Evolutionary conservation across 2,888 invertebrate species (phyloP).

Genomic region (Drosophila birchii): DNA sequence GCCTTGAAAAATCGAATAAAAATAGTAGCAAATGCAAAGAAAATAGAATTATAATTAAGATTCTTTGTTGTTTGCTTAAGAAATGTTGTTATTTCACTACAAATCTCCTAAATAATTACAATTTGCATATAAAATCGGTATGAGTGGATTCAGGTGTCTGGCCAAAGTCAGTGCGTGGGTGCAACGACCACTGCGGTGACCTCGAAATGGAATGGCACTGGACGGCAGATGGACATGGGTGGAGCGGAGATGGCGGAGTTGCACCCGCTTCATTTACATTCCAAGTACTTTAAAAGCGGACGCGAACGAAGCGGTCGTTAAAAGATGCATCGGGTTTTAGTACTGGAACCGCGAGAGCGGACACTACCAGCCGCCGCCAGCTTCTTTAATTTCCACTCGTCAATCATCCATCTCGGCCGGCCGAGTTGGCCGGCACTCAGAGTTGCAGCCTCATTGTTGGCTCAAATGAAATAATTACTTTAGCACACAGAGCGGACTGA

Average conservation of each 20-base stretch:
- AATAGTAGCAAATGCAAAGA: fast-evolving
- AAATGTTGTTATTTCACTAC: not conserved
- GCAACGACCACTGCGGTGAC: conserved; percentile 71
- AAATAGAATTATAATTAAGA: fast-evolving
- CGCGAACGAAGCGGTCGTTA: conserved; percentile 65
- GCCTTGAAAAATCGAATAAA: not conserved
- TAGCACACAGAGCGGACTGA: conserved; percentile 73
- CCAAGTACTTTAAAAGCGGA: conserved; percentile 75
- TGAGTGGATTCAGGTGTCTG: conserved; percentile 24
- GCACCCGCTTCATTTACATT: conserved; percentile 81
- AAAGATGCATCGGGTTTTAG: conserved; percentile 54
- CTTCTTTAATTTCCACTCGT: conserved; percentile 82
- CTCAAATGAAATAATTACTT: conserved; percentile 83
- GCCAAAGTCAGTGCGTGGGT: conserved; percentile 38
- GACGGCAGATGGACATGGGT: conserved; percentile 15
- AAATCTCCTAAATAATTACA: conserved; percentile 1
- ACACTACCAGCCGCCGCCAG: conserved; percentile 60
- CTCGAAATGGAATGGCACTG: conserved; percentile 56
- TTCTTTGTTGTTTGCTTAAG: not conserved
- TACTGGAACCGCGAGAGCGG: conserved; percentile 44
- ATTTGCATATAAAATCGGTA: conserved; percentile 24
- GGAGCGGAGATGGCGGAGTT: conserved; percentile 21
- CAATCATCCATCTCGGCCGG: conserved; percentile 76
- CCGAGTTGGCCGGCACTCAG: conserved; percentile 58
- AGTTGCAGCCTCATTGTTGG: conserved; percentile 81